These are phyloP conservation scores for Zaprionus taronus DNA, from an alignment of 1,140 invertebrate genomes.

Conservation along the genomic window DNA sequence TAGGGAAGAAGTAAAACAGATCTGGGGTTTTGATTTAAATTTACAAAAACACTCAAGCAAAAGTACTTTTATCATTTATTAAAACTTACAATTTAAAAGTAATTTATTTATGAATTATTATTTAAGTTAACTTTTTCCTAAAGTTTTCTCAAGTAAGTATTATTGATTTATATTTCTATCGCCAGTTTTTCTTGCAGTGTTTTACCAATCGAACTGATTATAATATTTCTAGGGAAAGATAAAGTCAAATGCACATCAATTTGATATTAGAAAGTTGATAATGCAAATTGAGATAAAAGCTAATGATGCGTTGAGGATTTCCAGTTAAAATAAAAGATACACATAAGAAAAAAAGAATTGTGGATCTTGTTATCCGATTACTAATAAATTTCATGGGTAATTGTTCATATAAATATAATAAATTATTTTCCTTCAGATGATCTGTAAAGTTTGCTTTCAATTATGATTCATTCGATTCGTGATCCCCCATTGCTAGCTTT, in stretches of 20 bases:
- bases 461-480: constrained; percentile 25
- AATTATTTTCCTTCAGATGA: background rate
- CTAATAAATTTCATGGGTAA: background rate
- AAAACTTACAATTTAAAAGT: background rate
- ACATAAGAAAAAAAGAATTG: background rate
- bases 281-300: background rate
- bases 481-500: constrained; percentile 40
- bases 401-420: background rate
- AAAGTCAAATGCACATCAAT: constrained; percentile 1
- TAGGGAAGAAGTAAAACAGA: too few species aligned
- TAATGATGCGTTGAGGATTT: background rate
- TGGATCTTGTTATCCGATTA: background rate
- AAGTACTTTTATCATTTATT: background rate
- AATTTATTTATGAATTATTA: background rate
- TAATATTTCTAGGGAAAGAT: background rate
- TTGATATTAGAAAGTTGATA: constrained; percentile 12
- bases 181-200: constrained; percentile 1
- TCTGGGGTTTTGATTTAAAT: too few species aligned
- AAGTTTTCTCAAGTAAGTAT: background rate
- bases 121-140: background rate
- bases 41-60: too few species aligned
- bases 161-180: too few species aligned
- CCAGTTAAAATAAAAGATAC: background rate
- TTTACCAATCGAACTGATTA: background rate
- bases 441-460: constrained; percentile 13